These are phyloP conservation scores for Aphodius sticticus DNA, from an alignment of 2,888 invertebrate genomes.

Conservation along the genomic window DNA sequence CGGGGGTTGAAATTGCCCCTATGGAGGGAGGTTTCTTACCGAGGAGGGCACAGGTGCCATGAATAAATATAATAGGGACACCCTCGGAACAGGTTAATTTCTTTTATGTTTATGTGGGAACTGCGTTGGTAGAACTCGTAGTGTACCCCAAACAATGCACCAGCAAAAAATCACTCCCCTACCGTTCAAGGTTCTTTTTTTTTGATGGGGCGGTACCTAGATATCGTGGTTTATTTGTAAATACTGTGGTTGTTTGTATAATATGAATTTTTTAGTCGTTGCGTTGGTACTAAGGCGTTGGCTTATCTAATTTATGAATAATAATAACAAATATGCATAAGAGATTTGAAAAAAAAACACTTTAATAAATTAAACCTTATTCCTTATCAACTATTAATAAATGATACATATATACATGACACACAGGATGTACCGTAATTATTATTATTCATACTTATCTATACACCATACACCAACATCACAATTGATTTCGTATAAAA, in stretches of 20 bases:
- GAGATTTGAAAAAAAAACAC: too few species aligned
- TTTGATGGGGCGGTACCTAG: neutral
- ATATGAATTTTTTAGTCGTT: neutral
- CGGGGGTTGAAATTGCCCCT: conserved; percentile 4
- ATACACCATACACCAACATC: too few species aligned
- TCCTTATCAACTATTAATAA: too few species aligned
- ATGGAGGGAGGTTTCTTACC: neutral
- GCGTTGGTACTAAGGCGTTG: too few species aligned
- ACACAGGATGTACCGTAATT: too few species aligned
- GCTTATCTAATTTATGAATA: too few species aligned
- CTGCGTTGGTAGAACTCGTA: neutral
- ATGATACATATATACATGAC: too few species aligned
- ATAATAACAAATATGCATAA: too few species aligned
- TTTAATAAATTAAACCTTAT: too few species aligned
- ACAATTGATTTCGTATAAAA: neutral
- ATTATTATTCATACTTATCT: too few species aligned
- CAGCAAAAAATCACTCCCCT: conserved; percentile 4
- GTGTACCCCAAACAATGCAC: neutral
- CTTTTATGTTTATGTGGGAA: neutral
- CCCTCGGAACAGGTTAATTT: neutral
- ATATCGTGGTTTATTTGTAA: neutral
- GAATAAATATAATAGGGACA: neutral
- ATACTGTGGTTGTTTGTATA: neutral
- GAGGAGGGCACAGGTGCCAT: conserved; percentile 4
- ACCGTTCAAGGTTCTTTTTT: neutral